phyloP scores from a whole-genome alignment of 1,140 invertebrate species.

The Leptestheria dahalacensis region DNA sequence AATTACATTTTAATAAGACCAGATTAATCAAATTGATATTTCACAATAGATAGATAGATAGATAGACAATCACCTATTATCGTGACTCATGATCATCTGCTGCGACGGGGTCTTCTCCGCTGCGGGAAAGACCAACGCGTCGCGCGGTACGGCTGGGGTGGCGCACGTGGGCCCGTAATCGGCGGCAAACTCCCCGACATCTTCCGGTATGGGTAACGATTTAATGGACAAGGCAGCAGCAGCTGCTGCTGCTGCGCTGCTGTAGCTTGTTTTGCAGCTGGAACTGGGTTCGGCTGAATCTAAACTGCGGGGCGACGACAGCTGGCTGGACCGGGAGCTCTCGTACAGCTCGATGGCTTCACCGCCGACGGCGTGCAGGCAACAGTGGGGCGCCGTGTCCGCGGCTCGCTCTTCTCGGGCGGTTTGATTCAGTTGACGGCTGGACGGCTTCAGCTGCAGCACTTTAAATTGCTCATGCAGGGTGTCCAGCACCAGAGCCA shows the following conservation, averaged over 20 bases:
- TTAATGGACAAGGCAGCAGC: slow-evolving; percentile 11
- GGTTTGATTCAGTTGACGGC: not conserved
- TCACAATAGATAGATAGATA: too few relatives aligned
- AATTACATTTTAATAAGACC: too few relatives aligned
- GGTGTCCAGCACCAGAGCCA: slow-evolving; percentile 47
- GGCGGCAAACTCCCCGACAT: slow-evolving; percentile 10
- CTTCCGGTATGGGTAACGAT: slow-evolving; percentile 19
- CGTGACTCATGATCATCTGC: not conserved
- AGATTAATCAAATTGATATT: too few relatives aligned
- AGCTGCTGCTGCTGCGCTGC: not conserved
- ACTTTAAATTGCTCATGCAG: slow-evolving; percentile 49
- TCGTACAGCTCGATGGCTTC: slow-evolving; percentile 12
- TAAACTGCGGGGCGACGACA: slow-evolving; percentile 21
- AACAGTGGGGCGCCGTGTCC: not conserved
- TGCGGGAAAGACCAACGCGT: not conserved
- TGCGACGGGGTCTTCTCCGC: not conserved
- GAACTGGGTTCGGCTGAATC: slow-evolving; percentile 18
- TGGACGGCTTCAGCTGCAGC: slow-evolving; percentile 7
- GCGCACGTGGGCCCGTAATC: not conserved
- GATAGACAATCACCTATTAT: not conserved
- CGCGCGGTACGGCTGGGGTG: not conserved
- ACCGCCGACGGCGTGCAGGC: not conserved
- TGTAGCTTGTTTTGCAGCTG: slow-evolving; percentile 5
- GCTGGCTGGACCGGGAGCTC: slow-evolving; percentile 16
- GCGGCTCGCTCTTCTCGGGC: not conserved